Percentiles rank a stretch among this genome's conserved stretches.
phyloP scores from a whole-genome alignment of 2,888 invertebrate species.

The Spatulosminthurus flaviceps region DNA sequence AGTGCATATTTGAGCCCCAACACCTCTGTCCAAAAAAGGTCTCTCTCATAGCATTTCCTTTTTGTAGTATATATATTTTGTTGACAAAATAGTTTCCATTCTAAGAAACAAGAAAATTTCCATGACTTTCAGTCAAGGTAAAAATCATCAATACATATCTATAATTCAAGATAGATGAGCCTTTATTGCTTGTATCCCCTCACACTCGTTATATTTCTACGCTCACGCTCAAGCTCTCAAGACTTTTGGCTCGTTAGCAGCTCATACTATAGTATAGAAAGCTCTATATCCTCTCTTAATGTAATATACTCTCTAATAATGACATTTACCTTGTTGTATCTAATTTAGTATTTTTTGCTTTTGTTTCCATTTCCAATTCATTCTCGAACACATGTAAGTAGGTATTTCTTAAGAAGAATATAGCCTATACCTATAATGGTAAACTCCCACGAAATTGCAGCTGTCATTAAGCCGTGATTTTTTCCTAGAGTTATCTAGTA shows the following conservation, averaged over 20 bases:
- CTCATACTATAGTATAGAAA: background rate
- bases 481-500: no score
- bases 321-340: slow-evolving; percentile 4
- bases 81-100: slow-evolving; percentile 14
- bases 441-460: no score
- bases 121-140: slow-evolving; percentile 14
- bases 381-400: no score
- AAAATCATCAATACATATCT: background rate
- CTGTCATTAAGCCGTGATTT: no score
- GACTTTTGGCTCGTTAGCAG: slow-evolving; percentile 10
- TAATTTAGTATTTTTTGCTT: background rate
- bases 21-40: background rate
- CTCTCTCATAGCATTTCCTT: background rate
- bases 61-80: no score
- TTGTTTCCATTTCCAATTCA: background rate
- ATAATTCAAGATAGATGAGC: background rate
- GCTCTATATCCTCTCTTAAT: background rate
- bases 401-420: no score
- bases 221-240: background rate
- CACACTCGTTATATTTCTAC: no score
- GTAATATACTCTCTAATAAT: slow-evolving; percentile 2
- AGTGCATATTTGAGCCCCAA: background rate
- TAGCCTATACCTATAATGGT: no score
- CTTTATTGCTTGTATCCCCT: no score
- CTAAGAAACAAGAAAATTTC: background rate